phyloP scores from a whole-genome alignment of 2,113 vertebrate species.

The Mionectes macconnelli region DNA sequence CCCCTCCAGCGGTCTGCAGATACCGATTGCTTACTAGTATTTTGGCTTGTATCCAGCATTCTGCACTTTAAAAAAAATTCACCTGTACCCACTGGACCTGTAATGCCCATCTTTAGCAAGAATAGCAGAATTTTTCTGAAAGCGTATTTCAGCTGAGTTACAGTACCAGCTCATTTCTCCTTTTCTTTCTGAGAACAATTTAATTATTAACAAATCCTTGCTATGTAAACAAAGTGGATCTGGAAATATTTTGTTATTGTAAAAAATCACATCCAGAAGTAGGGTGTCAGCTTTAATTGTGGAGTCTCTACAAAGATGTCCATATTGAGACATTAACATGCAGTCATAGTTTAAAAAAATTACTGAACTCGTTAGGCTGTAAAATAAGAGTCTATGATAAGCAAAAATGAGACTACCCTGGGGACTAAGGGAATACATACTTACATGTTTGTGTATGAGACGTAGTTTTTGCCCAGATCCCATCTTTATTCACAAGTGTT shows the following conservation, averaged over 20 bases:
- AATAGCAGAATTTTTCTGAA: background rate
- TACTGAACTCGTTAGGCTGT: background rate
- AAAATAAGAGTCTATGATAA: background rate
- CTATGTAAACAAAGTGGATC: background rate
- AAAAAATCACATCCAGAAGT: background rate
- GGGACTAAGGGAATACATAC: background rate
- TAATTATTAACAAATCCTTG: background rate
- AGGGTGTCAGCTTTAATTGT: background rate
- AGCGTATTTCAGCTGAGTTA: background rate
- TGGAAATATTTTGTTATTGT: background rate
- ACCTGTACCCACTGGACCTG: background rate
- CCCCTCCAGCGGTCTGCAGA: background rate
- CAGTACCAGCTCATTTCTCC: background rate
- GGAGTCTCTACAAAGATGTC: background rate
- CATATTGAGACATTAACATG: background rate
- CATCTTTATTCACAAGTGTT: background rate
- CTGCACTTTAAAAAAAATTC: background rate
- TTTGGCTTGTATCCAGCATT: background rate
- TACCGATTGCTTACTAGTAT: background rate
- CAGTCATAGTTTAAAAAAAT: background rate
- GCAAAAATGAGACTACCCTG: background rate
- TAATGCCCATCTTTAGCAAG: background rate
- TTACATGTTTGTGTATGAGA: background rate
- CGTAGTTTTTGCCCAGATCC: background rate
- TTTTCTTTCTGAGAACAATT: background rate